Conservation (phyloP, 1,140 invertebrate species). For the Bursaphelenchus mucronatus region DNA sequence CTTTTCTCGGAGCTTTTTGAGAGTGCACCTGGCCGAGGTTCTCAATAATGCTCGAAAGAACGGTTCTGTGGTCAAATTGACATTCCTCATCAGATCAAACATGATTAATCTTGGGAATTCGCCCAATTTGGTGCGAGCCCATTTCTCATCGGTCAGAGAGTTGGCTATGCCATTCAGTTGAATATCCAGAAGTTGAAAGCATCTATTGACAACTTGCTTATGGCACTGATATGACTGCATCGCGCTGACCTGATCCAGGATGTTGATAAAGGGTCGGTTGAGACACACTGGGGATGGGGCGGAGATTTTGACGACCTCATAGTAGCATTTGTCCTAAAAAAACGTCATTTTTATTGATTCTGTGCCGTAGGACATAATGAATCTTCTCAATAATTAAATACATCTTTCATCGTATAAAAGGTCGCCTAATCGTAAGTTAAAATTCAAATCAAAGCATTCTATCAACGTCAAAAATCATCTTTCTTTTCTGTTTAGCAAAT, state of each 20-base stretch:
- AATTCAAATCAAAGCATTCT: too few relatives aligned
- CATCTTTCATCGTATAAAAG: not conserved
- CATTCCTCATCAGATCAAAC: constrained; percentile 23
- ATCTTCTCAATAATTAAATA: too few relatives aligned
- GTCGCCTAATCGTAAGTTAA: too few relatives aligned
- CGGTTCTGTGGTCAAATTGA: constrained; percentile 57
- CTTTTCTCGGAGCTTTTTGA: constrained; percentile 41
- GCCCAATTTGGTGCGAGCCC: constrained; percentile 42
- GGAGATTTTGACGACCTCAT: constrained; percentile 62
- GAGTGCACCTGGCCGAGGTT: constrained; percentile 44
- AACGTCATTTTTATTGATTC: not conserved
- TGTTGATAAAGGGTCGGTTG: constrained; percentile 62
- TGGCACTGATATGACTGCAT: constrained; percentile 43
- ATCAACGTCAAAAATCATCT: too few relatives aligned
- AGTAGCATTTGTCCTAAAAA: constrained; percentile 14
- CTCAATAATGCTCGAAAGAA: constrained; percentile 59
- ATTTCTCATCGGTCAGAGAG: constrained; percentile 41
- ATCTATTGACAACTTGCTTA: constrained; percentile 41
- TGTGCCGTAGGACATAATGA: too few relatives aligned
- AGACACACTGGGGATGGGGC: constrained; percentile 62
- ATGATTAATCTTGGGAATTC: constrained; percentile 49
- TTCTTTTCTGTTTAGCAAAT: too few relatives aligned
- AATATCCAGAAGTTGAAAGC: constrained; percentile 53
- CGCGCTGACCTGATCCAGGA: constrained; percentile 59
- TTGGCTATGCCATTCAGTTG: constrained; percentile 43